Percentiles rank a stretch among this genome's conserved stretches.
phyloP scores from a whole-genome alignment of 2,113 vertebrate genomes.

The Sinosuthora webbiana region DNA sequence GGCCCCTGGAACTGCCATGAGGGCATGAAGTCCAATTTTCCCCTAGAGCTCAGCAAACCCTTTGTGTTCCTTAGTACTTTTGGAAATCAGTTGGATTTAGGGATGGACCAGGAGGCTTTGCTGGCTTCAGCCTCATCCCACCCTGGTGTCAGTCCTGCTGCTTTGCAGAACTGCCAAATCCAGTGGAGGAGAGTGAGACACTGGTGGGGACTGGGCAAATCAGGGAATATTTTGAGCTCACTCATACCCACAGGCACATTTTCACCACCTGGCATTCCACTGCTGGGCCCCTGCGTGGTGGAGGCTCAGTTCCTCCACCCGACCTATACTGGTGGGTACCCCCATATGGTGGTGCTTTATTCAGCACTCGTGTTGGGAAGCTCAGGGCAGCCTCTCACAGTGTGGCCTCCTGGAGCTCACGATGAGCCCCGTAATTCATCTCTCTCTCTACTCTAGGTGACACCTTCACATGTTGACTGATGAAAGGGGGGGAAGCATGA shows the following conservation, averaged over 20 bases:
- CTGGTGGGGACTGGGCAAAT: background rate
- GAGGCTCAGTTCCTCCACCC: background rate
- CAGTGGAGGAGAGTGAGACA: background rate
- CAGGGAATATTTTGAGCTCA: background rate
- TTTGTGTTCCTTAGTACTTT: background rate
- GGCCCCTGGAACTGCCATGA: background rate
- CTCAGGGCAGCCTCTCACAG: background rate
- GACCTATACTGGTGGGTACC: fast-evolving
- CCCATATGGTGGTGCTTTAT: background rate
- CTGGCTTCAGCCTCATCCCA: background rate
- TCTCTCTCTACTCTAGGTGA: background rate
- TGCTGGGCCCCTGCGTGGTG: background rate
- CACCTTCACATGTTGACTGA: background rate
- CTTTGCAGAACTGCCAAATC: background rate
- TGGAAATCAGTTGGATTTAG: background rate
- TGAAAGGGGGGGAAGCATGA: background rate
- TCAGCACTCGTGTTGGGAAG: background rate
- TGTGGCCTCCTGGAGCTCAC: background rate
- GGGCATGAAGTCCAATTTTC: background rate
- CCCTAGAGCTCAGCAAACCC: background rate
- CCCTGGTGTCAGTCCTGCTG: background rate
- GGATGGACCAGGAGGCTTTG: background rate
- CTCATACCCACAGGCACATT: background rate
- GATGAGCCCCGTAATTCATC: background rate
- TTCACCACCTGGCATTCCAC: background rate